These are phyloP conservation scores for Miltochrista miniata DNA, from an alignment of 2,888 invertebrate genomes.

Conservation along the genomic window DNA sequence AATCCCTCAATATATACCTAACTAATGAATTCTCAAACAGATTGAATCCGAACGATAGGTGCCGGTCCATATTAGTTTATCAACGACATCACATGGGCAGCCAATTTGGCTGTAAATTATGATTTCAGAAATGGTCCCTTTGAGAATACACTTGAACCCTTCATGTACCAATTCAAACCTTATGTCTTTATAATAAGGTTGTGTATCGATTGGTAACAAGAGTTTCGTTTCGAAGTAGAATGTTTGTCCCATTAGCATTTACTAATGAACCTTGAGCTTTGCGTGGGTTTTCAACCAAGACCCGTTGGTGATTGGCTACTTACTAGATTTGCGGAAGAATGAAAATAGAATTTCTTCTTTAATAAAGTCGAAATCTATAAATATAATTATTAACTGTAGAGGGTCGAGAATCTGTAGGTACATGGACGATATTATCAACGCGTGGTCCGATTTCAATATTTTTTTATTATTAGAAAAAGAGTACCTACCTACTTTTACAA, in stretches of 20 bases:
- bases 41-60: not conserved
- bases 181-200: not conserved
- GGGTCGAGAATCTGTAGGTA: too few species aligned
- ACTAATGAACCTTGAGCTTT: not conserved
- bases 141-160: not conserved
- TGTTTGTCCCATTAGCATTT: not conserved
- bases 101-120: not conserved
- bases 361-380: too few species aligned
- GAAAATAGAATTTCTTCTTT: too few species aligned
- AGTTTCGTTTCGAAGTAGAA: not conserved
- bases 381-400: too few species aligned
- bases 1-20: too few species aligned
- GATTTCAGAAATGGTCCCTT: not conserved
- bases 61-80: not conserved
- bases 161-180: not conserved
- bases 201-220: not conserved
- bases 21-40: not conserved
- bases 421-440: too few species aligned
- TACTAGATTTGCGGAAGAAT: too few species aligned
- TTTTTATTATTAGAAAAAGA: too few species aligned
- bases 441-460: too few species aligned
- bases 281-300: not conserved
- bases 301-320: too few species aligned
- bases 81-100: not conserved
- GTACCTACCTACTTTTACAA: too few species aligned